Percentiles rank a stretch among this genome's conserved stretches.
These are phyloP conservation scores for Pseudolycoriella hygida DNA, from an alignment of 2,888 invertebrate genomes.

Conservation along the genomic window DNA sequence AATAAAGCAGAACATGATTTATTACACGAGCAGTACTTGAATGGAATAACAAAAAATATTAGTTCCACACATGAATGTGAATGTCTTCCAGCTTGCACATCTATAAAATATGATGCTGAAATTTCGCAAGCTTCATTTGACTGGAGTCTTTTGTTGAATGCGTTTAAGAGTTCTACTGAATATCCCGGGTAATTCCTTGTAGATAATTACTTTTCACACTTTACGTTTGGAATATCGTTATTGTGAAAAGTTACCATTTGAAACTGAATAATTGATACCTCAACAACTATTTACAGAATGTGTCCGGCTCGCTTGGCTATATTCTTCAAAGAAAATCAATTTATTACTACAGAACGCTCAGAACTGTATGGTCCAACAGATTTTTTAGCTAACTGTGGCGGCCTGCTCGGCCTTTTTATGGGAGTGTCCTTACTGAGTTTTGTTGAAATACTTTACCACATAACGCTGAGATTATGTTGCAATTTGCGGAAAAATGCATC, in stretches of 20 bases:
- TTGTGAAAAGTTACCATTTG: too few relatives aligned
- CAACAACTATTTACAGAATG: constrained; percentile 29
- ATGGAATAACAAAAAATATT: constrained; percentile 14
- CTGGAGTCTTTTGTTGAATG: constrained; percentile 20
- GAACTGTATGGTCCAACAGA: constrained; percentile 51
- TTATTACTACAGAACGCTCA: constrained; percentile 45
- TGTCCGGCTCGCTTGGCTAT: constrained; percentile 43
- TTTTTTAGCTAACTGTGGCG: constrained; percentile 51
- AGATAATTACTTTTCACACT: too few relatives aligned
- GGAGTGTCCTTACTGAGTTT: constrained; percentile 29
- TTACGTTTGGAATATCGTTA: too few relatives aligned
- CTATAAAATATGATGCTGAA: constrained; percentile 8
- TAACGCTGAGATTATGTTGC: constrained; percentile 32
- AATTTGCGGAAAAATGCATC: constrained; percentile 19
- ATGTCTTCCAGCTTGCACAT: constrained; percentile 32
- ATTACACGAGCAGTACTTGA: constrained; percentile 20
- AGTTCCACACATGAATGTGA: constrained; percentile 25
- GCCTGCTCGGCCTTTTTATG: constrained; percentile 37
- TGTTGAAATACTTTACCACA: constrained; percentile 36
- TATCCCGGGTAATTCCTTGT: too few relatives aligned
- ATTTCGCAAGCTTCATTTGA: constrained; percentile 7
- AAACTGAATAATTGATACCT: too few relatives aligned
- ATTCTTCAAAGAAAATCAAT: constrained; percentile 56
- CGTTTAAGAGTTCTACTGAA: constrained; percentile 29
- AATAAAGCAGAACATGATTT: constrained; percentile 23